A percentile compares a stretch with the other conserved stretches of the same genome.
Evolutionary conservation across 2,888 invertebrate species (phyloP).

Genomic region (Matsumyia berberina): DNA sequence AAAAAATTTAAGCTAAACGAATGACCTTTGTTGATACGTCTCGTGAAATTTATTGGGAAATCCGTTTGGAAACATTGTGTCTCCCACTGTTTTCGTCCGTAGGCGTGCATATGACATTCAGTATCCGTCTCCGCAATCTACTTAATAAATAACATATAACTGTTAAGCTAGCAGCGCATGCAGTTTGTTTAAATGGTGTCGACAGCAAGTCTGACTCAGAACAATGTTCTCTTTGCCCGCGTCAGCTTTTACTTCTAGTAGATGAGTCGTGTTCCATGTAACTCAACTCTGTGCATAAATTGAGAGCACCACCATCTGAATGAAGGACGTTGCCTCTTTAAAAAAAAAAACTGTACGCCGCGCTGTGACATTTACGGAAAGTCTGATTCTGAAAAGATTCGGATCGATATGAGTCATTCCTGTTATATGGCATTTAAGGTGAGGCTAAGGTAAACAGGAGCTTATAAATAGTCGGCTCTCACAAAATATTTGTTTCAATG

Average conservation of each 20-base stretch:
- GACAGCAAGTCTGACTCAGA: slow-evolving; percentile 7
- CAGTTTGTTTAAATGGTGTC: slow-evolving; percentile 13
- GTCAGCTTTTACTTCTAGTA: slow-evolving; percentile 2
- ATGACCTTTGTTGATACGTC: slow-evolving; percentile 47
- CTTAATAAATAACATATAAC: slow-evolving; percentile 62
- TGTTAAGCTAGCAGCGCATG: slow-evolving; percentile 24
- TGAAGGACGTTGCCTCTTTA: background rate
- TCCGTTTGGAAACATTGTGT: slow-evolving; percentile 27
- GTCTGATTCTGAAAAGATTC: background rate
- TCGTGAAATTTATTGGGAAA: slow-evolving; percentile 47
- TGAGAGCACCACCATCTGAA: too few species aligned
- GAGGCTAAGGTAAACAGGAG: slow-evolving; percentile 2
- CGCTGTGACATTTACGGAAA: slow-evolving; percentile 16
- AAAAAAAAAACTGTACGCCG: background rate
- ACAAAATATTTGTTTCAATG: slow-evolving; percentile 4
- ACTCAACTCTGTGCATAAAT: background rate
- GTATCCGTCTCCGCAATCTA: slow-evolving; percentile 50
- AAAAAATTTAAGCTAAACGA: slow-evolving; percentile 24
- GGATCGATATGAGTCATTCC: slow-evolving; percentile 6
- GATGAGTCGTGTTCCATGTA: background rate
- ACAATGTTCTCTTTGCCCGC: background rate
- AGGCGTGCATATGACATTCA: slow-evolving; percentile 60
- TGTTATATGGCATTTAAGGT: slow-evolving; percentile 21
- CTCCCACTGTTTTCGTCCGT: slow-evolving; percentile 31
- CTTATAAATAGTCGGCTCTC: background rate